Percentiles rank a stretch among this genome's conserved stretches.
These are phyloP conservation scores for Corythaixoides concolor DNA, from an alignment of 2,113 vertebrate genomes.

Conservation along the genomic window DNA sequence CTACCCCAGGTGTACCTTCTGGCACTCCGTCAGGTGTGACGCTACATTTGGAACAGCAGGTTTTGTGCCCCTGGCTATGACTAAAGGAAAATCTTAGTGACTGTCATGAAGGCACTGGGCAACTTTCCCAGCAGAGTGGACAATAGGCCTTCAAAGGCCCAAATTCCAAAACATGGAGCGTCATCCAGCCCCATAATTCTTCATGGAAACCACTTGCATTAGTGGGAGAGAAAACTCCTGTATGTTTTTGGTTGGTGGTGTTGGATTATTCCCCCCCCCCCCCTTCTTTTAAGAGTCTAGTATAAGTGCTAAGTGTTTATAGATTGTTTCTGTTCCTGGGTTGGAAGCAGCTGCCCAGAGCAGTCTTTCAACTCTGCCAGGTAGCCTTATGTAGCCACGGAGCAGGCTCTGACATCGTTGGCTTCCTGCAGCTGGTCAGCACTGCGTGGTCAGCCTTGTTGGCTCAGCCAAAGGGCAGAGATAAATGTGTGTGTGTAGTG, in stretches of 20 bases:
- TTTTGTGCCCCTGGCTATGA: neutral
- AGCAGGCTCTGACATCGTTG: neutral
- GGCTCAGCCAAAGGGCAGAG: neutral
- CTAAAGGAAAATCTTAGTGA: neutral
- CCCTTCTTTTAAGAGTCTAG: neutral
- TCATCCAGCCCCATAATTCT: neutral
- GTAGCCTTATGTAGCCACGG: fast-evolving
- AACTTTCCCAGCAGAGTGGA: neutral
- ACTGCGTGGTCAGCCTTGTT: fast-evolving
- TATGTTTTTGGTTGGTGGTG: neutral
- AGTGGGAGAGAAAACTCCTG: neutral
- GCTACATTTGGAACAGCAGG: neutral
- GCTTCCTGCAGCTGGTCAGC: neutral
- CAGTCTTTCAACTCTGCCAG: neutral
- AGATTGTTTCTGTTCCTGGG: neutral
- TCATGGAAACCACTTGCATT: neutral
- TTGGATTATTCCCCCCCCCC: neutral
- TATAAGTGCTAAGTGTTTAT: neutral
- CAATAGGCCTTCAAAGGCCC: neutral
- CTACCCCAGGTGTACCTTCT: neutral
- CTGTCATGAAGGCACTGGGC: neutral
- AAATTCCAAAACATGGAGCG: neutral
- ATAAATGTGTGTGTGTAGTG: neutral
- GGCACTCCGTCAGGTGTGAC: neutral
- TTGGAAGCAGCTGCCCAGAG: neutral